phyloP scores from a whole-genome alignment of 2,113 vertebrate genomes.

The Oreochromis niloticus region DNA sequence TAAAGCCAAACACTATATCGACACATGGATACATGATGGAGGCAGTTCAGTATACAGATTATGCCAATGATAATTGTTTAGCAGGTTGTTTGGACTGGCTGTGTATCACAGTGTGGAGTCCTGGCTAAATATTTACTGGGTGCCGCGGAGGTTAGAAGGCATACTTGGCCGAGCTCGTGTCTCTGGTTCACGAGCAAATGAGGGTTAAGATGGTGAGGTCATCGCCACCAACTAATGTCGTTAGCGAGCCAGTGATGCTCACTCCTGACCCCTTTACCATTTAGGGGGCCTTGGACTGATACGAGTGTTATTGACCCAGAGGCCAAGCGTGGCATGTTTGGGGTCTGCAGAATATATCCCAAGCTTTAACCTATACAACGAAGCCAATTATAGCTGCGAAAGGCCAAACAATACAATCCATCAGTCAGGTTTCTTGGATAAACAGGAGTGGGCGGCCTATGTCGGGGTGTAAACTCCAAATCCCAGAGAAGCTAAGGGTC shows the following conservation, averaged over 20 bases:
- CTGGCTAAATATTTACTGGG: conserved; percentile 76
- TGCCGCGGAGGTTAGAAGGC: conserved; percentile 33
- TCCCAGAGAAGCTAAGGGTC: conserved; percentile 71
- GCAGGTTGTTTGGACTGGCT: conserved; percentile 70
- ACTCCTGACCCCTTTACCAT: conserved; percentile 73
- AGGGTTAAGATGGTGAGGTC: conserved; percentile 39
- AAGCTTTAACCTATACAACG: conserved; percentile 77
- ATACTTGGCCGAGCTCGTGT: conserved; percentile 45
- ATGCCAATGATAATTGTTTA: conserved; percentile 70
- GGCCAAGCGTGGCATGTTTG: conserved; percentile 76
- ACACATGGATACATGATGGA: conserved; percentile 52
- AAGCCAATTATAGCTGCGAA: conserved; percentile 71
- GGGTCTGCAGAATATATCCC: conserved; percentile 78
- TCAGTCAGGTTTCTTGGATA: conserved; percentile 71
- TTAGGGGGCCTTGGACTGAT: conserved; percentile 72
- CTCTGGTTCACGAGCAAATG: conserved; percentile 25
- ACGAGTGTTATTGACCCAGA: conserved; percentile 74
- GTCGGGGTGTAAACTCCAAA: conserved; percentile 68
- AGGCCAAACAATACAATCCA: conserved; percentile 80
- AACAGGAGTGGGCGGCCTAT: conserved; percentile 63
- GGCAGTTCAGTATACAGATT: conserved; percentile 57
- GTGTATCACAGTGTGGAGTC: conserved; percentile 62
- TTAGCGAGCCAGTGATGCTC: conserved; percentile 52
- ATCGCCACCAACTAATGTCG: conserved; percentile 36
- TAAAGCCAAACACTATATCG: conserved; percentile 39